Conservation (phyloP, 2,888 invertebrate genomes). For the Tubulanus polymorphus region DNA sequence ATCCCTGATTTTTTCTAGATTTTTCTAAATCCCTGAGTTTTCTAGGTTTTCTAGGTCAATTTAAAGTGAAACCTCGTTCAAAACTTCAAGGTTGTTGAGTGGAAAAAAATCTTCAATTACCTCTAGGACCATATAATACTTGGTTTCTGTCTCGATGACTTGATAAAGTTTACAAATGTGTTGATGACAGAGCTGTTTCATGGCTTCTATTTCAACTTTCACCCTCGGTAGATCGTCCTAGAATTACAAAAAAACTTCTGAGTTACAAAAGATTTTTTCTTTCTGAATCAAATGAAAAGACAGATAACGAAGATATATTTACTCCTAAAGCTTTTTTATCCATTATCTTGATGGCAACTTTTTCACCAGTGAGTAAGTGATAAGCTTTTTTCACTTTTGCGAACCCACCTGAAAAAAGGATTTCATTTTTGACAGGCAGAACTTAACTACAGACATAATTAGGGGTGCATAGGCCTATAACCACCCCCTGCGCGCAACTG, state of each 20-base stretch:
- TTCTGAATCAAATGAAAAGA: not conserved
- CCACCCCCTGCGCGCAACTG: not conserved
- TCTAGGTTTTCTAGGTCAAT: no score
- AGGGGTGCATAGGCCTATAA: no score
- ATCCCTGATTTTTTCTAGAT: no score
- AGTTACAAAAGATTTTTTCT: not conserved
- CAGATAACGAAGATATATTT: conserved; percentile 39
- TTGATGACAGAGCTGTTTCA: conserved; percentile 67
- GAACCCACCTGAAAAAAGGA: conserved; percentile 67
- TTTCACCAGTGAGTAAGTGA: conserved; percentile 73
- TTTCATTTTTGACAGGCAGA: not conserved
- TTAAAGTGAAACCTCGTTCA: no score
- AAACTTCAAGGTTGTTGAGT: no score
- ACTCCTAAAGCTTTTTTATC: conserved; percentile 69
- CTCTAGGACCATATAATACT: conserved; percentile 75
- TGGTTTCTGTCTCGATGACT: conserved; percentile 70
- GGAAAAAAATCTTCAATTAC: conserved; percentile 45
- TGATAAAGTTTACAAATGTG: conserved; percentile 76
- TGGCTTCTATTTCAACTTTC: conserved; percentile 68
- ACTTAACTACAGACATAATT: no score
- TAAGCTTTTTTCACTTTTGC: conserved; percentile 77
- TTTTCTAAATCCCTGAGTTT: no score
- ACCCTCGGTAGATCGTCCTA: conserved; percentile 71
- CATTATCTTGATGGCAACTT: conserved; percentile 80
- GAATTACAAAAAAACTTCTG: conserved; percentile 19